These are phyloP conservation scores for Nephrotoma guestfalica DNA, from an alignment of 2,888 invertebrate species.

Conservation along the genomic window DNA sequence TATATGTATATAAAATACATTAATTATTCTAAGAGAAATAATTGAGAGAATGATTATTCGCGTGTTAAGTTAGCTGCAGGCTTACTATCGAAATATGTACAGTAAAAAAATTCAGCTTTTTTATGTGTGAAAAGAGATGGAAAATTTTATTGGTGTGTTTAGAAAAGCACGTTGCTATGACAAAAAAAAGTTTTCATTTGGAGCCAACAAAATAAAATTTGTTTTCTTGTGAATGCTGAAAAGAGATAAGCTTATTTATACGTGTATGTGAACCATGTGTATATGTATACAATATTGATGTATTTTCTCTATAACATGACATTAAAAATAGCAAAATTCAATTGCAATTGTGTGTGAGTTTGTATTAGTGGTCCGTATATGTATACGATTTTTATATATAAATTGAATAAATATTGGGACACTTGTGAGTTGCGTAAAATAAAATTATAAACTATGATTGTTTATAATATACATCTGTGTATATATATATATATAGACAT, in stretches of 20 bases:
- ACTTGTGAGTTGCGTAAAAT: conserved; percentile 2
- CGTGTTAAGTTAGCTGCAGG: not conserved
- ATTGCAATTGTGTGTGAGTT: not conserved
- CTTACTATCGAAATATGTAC: not conserved
- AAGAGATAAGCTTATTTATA: not conserved
- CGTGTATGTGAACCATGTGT: not conserved
- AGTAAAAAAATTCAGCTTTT: not conserved
- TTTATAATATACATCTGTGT: not conserved
- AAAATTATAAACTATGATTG: not conserved
- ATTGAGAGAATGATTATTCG: not conserved
- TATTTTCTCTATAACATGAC: not conserved
- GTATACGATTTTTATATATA: not conserved
- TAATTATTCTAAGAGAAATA: not conserved
- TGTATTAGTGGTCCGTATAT: not conserved
- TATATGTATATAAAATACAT: not conserved
- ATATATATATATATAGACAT: not conserved
- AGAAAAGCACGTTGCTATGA: conserved; percentile 5
- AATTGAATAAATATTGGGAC: not conserved
- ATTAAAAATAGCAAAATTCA: not conserved
- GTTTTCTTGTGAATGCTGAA: not conserved
- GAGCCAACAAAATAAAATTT: not conserved
- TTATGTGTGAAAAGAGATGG: not conserved
- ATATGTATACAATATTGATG: too few species aligned
- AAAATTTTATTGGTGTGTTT: not conserved
- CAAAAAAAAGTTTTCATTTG: not conserved